Conservation (phyloP, 2,888 invertebrate species). For the Erebia ligea region DNA sequence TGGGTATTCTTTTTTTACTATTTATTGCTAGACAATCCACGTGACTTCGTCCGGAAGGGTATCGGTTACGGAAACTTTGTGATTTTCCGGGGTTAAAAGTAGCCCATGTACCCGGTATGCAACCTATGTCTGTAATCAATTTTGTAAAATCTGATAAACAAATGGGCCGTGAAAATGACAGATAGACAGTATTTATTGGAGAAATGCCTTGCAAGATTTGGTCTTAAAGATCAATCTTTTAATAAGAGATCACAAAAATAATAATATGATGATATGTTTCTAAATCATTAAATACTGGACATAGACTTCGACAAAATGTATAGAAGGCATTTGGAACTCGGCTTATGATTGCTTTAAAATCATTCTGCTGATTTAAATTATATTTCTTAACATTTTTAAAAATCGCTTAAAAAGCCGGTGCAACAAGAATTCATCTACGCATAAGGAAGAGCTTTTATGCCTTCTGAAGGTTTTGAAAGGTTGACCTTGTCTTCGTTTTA, state of each 20-base stretch:
- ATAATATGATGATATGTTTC: background rate
- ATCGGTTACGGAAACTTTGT: too few species aligned
- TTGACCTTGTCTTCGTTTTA: slow-evolving; percentile 32
- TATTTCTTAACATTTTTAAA: background rate
- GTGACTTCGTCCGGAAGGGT: too few species aligned
- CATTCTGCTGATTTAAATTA: background rate
- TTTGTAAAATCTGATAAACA: too few species aligned
- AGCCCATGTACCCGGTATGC: too few species aligned
- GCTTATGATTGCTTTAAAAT: background rate
- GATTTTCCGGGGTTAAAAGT: too few species aligned
- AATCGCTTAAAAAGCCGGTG: background rate
- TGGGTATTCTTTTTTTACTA: background rate
- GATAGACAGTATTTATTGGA: too few species aligned
- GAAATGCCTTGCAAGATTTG: background rate
- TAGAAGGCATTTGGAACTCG: background rate
- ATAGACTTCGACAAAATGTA: background rate
- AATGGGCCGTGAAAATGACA: too few species aligned
- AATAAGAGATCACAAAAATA: background rate
- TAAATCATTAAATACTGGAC: background rate
- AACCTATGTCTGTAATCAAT: too few species aligned
- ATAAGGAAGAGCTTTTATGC: slow-evolving; percentile 32
- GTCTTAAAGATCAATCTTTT: background rate
- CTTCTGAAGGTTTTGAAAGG: slow-evolving; percentile 30
- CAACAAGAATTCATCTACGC: slow-evolving; percentile 5
- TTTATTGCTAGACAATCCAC: background rate